Evolutionary conservation across 2,888 invertebrate genomes (phyloP), one percentile per base, ranked within the genome.

Genomic region (Drosophila putrida): DNA sequence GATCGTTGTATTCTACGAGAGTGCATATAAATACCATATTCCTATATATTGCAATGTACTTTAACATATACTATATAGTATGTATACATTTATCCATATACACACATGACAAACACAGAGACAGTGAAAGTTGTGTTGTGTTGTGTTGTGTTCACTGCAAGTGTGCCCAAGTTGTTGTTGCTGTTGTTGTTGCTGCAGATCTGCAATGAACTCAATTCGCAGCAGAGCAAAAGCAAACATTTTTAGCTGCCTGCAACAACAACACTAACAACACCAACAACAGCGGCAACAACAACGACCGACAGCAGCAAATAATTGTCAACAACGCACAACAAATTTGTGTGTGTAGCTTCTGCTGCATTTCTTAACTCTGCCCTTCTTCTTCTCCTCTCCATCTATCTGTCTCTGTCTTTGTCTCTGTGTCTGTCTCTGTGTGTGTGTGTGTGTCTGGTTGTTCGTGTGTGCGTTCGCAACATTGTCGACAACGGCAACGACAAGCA

Each of bases 191-290:
- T 66, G 50, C 59, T 54, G 46, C 44, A 66, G 68, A 79, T 69
- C 75, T 67, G 73, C 79, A 66, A 59, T 73, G 84, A 76, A 70
- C 82, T 82, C 82, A 74, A 82, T 79, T 71, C 64, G 60, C 64
- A 65, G 39, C 61, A 66, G 69, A 64, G 74, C 73, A 73, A 67
- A 62, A 41, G 60, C 59, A 72, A 70, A 76, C 78, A 74, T 39
- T 73, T 68, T 46, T 47, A 58, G 78, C 61, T 50, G 54, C 46
- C 50, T 35, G 39, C 65, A 33, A 13, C 47, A 46, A 15, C 13
- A 35, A 33, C 49, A 27, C 13, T 57, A 28, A 1, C 25, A 53
- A 25, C 38, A 54, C 20, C 51, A 51, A 13, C 41, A 57, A 11
- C 53, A 50, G n/a, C 36, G n/a, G 6, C 6, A 38, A 10, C 58